Evolutionary conservation across 2,797 vertebrate genomes (phyloP).

Genomic region (Aphelocoma californica): DNA sequence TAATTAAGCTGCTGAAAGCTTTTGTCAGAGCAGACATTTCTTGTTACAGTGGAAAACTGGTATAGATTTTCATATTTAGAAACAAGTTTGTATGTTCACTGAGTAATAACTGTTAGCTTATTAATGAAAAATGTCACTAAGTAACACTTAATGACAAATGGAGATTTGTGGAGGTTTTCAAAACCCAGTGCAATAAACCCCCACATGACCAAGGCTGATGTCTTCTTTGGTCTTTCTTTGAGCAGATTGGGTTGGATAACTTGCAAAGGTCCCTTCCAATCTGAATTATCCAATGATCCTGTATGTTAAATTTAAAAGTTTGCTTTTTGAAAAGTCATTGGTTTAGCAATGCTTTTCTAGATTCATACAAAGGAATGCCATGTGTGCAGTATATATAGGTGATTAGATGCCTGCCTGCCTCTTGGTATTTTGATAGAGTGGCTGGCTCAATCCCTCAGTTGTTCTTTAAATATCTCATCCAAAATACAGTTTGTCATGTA

Average conservation of each 20-base stretch:
- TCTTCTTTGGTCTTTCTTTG: neutral
- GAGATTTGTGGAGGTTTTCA: neutral
- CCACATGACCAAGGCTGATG: rapidly evolving
- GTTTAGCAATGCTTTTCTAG: neutral
- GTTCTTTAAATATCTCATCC: neutral
- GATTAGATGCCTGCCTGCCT: neutral
- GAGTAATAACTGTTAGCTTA: neutral
- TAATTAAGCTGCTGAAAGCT: neutral
- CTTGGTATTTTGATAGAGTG: neutral
- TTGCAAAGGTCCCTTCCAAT: neutral
- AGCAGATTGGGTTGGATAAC: neutral
- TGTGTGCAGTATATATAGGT: rapidly evolving
- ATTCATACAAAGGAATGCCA: neutral
- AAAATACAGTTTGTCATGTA: neutral
- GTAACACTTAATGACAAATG: neutral
- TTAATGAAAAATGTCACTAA: neutral
- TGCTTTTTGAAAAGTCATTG: neutral
- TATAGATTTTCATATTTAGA: neutral
- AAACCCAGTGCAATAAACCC: neutral
- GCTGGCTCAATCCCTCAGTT: neutral
- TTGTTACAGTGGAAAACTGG: neutral
- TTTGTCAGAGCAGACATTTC: neutral
- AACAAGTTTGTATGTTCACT: neutral
- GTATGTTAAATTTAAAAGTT: neutral
- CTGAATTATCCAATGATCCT: neutral